Evolutionary conservation across 2,888 invertebrate species (phyloP), one percentile per base, ranked within the genome.

Genomic region (Biston betularia): DNA sequence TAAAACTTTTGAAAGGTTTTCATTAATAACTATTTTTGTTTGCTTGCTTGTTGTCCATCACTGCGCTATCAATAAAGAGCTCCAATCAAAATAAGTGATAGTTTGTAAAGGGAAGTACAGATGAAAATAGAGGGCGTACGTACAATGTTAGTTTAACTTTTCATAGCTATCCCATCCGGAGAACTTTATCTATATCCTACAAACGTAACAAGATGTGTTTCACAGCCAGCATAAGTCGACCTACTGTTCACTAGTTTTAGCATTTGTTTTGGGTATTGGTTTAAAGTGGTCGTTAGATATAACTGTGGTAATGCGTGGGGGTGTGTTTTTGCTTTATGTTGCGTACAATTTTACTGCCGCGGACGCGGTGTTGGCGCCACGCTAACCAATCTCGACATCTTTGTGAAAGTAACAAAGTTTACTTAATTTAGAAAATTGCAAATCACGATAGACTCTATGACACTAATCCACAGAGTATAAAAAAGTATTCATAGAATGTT

Each of bases 301-400:
- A 85, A 81, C 84, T 85, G 87, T 83, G 87, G 90, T 88, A 87
- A 88, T 89, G 87, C 88, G 85, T 85, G 83, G 91, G 24, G 90
- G 91, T 89, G 91, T 93, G 92, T 93, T 94, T 93, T 94, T 93
- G 91, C 88, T 94, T 93, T 93, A 93, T 93, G 92, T 87, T 80
- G 88, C 92, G 93, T 94, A 91, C 91, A 94, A 94, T 93, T 92
- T 93, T 93, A 93, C 85, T 80, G 90, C 85, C 89, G 83, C 83
- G 81, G 82, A 83, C 84, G 82, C 78, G 81, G 79, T 81, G 82
- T 73, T 79, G 80, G 74, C 76, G 75, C 62, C 57, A 33, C 73
- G 78, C 76, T 77, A 78, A 57, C 66, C 69, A 70, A 69, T 76
- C 68, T 58, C 65, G 59, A 56, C 68, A 61, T 64, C 69, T 69